A percentile compares a stretch with the other conserved stretches of the same genome.
These are phyloP conservation scores for Imbricaverruca yamaguchii DNA, from an alignment of 2,888 invertebrate species.

Conservation along the genomic window DNA sequence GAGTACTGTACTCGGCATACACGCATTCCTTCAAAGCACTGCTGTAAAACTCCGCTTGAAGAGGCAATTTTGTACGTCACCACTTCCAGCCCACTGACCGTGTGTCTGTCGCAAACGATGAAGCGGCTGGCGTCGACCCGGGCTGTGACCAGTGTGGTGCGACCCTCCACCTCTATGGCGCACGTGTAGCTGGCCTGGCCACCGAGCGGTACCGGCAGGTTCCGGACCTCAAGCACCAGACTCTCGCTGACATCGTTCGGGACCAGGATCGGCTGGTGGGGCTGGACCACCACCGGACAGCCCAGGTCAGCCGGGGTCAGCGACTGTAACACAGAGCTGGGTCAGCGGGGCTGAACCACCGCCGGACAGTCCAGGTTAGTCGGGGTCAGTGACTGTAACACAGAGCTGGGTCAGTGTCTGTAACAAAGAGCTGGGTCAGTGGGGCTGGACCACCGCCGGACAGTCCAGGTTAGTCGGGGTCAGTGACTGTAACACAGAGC, in stretches of 20 bases:
- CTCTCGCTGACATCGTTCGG: constrained; percentile 85
- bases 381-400: too few species aligned
- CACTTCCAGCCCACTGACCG: constrained; percentile 45
- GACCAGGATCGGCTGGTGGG: constrained; percentile 50
- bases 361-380: too few species aligned
- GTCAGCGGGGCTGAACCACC: too few species aligned
- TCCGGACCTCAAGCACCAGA: constrained; percentile 79
- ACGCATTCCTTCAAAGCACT: too few species aligned
- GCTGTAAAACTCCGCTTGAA: too few species aligned
- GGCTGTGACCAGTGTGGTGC: constrained; percentile 37
- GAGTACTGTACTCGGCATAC: too few species aligned
- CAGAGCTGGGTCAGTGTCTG: too few species aligned
- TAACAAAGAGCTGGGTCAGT: too few species aligned
- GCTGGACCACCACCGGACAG: constrained; percentile 26
- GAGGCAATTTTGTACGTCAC: too few species aligned
- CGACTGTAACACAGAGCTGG: not conserved
- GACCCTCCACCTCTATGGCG: constrained; percentile 52
- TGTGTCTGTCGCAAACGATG: constrained; percentile 86
- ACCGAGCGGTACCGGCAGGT: constrained; percentile 75
- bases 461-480: too few species aligned
- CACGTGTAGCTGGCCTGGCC: constrained; percentile 87
- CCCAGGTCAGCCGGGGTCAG: constrained; percentile 24
- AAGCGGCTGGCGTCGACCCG: constrained; percentile 50
- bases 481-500: too few species aligned
- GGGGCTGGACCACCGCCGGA: too few species aligned